Percentiles rank a stretch among this genome's conserved stretches.
These are phyloP conservation scores for Stomatorhinus ivindoensis DNA, from an alignment of 2,113 vertebrate genomes.

Conservation along the genomic window DNA sequence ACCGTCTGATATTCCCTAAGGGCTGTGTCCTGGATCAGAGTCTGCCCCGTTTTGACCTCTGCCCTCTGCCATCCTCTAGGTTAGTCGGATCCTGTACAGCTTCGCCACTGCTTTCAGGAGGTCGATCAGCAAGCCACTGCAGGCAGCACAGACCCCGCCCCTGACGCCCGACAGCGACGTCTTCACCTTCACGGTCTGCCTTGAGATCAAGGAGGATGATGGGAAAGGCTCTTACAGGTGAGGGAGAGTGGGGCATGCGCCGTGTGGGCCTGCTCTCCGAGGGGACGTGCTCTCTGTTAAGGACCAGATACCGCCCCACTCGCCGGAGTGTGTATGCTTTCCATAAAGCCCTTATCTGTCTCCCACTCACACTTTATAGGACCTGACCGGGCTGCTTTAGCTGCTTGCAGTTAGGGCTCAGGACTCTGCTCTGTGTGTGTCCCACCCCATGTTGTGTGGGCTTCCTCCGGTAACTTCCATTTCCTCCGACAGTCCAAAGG, in stretches of 20 bases:
- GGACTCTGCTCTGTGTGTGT: neutral
- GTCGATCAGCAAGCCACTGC: conserved; percentile 77
- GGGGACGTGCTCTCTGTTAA: neutral
- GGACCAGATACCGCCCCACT: neutral
- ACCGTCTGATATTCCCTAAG: neutral
- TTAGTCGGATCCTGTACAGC: conserved; percentile 94
- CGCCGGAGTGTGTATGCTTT: neutral
- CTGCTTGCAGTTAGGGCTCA: neutral
- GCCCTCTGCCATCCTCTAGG: conserved; percentile 60
- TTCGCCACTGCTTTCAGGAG: conserved; percentile 96
- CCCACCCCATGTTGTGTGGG: neutral
- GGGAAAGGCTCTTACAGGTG: conserved; percentile 98
- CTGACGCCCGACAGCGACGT: conserved; percentile 92
- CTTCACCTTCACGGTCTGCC: conserved; percentile 91
- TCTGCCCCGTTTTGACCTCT: neutral
- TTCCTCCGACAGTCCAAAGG: neutral
- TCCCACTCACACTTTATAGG: neutral
- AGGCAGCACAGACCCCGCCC: conserved; percentile 67
- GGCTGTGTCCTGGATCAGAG: neutral
- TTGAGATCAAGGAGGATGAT: conserved; percentile 97
- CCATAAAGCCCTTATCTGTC: neutral
- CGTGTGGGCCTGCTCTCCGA: neutral
- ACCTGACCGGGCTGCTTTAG: neutral
- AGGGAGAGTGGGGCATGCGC: neutral
- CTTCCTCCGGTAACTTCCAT: neutral